Evolutionary conservation across 1,140 invertebrate species (phyloP).

Genomic region (Coelopa frigida): DNA sequence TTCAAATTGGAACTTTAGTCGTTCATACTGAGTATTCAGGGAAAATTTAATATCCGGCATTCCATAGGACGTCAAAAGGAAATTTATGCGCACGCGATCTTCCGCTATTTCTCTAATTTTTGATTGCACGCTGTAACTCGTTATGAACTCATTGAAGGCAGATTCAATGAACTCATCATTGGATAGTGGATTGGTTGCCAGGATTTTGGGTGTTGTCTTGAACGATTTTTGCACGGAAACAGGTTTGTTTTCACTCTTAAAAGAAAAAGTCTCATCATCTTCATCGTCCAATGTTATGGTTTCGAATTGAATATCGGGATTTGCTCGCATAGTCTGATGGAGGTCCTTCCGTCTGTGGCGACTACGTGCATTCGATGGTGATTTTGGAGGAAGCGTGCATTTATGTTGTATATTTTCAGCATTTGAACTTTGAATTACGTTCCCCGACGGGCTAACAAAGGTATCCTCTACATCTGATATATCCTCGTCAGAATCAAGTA

Average conservation of each 20-base stretch:
- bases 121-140: not conserved
- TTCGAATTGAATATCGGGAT: slow-evolving; percentile 9
- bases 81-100: slow-evolving; percentile 11
- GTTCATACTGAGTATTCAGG: slow-evolving; percentile 5
- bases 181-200: not conserved
- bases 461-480: too few relatives aligned
- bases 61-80: slow-evolving; percentile 3
- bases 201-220: slow-evolving; percentile 7
- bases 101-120: slow-evolving; percentile 4
- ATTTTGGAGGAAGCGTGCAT: too few relatives aligned
- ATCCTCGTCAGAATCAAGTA: slow-evolving; percentile 12
- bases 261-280: not conserved
- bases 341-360: slow-evolving; percentile 7
- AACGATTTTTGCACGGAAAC: slow-evolving; percentile 5
- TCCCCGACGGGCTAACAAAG: too few relatives aligned
- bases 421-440: too few relatives aligned
- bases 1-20: slow-evolving; percentile 10
- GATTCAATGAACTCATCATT: not conserved
- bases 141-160: not conserved
- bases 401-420: too few relatives aligned
- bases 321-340: slow-evolving; percentile 6
- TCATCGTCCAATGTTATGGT: slow-evolving; percentile 13
- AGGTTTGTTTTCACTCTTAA: too few relatives aligned
- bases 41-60: slow-evolving; percentile 13
- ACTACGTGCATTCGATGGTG: too few relatives aligned